Conservation (phyloP, 2,888 invertebrate species). For the Sabellastarte sp. region DNA sequence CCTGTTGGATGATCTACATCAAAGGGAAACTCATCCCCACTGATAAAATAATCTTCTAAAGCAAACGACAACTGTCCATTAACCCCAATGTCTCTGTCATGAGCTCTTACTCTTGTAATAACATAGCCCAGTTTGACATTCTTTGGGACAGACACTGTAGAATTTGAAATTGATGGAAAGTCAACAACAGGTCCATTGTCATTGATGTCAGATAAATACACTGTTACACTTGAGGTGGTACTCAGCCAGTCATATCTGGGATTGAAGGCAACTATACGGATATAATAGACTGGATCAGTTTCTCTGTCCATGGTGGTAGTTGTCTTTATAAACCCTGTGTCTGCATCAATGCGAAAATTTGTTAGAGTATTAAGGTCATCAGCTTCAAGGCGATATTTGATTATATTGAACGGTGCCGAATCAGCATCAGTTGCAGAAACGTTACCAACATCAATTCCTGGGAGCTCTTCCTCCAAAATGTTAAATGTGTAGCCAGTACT, state of each 20-base stretch:
- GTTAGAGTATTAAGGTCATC: slow-evolving; percentile 58
- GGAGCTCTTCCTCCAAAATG: slow-evolving; percentile 21
- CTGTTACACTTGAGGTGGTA: slow-evolving; percentile 14
- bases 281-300: slow-evolving; percentile 10
- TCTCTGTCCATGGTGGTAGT: slow-evolving; percentile 56
- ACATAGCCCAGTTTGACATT: slow-evolving; percentile 10
- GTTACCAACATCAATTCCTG: slow-evolving; percentile 8
- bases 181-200: slow-evolving; percentile 24
- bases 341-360: slow-evolving; percentile 80
- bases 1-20: slow-evolving; percentile 12
- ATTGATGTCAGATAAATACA: slow-evolving; percentile 17
- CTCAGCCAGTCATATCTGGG: slow-evolving; percentile 6
- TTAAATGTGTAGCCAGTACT: slow-evolving; percentile 9
- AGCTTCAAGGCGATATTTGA: slow-evolving; percentile 5
- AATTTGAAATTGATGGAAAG: slow-evolving; percentile 11
- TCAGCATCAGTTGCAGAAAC: slow-evolving; percentile 15
- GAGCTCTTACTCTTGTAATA: slow-evolving; percentile 14
- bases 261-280: slow-evolving; percentile 10
- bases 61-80: slow-evolving; percentile 9
- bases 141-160: slow-evolving; percentile 8
- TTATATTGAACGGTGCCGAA: slow-evolving; percentile 8
- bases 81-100: slow-evolving; percentile 12
- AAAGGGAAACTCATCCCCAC: slow-evolving; percentile 7
- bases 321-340: slow-evolving; percentile 81
- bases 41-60: slow-evolving; percentile 6